These are phyloP conservation scores for Mionectes macconnelli DNA, from an alignment of 2,113 vertebrate species.

Conservation along the genomic window DNA sequence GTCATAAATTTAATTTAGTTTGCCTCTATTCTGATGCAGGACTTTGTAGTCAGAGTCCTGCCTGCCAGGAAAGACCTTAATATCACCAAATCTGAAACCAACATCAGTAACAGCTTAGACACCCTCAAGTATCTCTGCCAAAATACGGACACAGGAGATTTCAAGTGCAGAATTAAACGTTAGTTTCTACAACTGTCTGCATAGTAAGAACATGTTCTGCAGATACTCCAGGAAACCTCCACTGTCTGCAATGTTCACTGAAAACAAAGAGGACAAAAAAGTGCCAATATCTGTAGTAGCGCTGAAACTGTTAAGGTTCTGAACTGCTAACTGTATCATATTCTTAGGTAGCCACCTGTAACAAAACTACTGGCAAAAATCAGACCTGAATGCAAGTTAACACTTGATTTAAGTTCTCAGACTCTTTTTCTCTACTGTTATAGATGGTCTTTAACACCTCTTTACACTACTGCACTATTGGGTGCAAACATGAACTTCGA, in stretches of 20 bases:
- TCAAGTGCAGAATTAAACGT: not conserved
- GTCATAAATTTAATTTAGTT: not conserved
- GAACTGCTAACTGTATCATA: not conserved
- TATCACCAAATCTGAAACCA: not conserved
- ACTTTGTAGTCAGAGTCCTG: not conserved
- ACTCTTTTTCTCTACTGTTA: not conserved
- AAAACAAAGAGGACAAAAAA: not conserved
- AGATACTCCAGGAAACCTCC: not conserved
- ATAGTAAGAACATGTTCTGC: not conserved
- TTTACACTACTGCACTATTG: not conserved
- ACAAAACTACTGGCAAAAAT: not conserved
- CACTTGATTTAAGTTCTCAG: not conserved
- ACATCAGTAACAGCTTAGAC: not conserved
- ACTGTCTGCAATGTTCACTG: not conserved
- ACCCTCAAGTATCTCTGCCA: not conserved
- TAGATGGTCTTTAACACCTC: not conserved
- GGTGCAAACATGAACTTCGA: not conserved
- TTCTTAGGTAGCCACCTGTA: not conserved
- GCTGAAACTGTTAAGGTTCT: not conserved
- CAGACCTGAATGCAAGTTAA: not conserved
- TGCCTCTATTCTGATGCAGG: not conserved
- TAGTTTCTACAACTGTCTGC: not conserved
- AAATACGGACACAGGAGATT: not conserved
- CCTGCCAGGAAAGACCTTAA: not conserved
- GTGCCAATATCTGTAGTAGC: not conserved